Conservation (phyloP, 92 coral and sea anemone species). For the Micromussa lordhowensis region DNA sequence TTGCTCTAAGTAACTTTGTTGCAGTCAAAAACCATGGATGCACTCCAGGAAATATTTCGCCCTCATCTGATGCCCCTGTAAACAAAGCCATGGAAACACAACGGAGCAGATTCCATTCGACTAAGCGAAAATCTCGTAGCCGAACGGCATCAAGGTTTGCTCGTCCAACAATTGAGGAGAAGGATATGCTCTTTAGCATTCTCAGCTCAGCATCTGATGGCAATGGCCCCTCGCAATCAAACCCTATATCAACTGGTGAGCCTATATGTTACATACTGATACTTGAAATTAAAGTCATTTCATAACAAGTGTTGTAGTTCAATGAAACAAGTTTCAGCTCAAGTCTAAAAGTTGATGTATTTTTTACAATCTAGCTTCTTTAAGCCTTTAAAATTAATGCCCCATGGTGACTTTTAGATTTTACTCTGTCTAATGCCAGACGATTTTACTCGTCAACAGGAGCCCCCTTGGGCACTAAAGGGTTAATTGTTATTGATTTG, state of each 20-base stretch:
- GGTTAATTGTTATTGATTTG: no score
- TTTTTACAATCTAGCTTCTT: no score
- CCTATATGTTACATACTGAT: neutral
- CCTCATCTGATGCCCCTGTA: conserved; percentile 26
- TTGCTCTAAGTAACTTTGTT: neutral
- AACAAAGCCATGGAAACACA: conserved; percentile 54
- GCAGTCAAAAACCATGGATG: no score
- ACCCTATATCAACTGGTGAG: neutral
- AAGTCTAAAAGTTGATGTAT: no score
- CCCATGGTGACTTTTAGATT: no score
- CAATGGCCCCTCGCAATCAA: neutral
- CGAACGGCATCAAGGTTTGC: conserved; percentile 15
- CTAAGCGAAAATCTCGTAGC: conserved; percentile 26
- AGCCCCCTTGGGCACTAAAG: no score
- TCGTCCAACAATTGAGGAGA: conserved; percentile 28
- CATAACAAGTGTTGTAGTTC: no score
- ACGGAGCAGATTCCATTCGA: conserved; percentile 42
- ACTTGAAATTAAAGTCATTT: no score
- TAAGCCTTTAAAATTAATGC: no score
- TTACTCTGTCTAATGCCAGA: no score
- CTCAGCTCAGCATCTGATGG: neutral
- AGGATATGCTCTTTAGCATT: conserved; percentile 14
- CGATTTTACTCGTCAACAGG: no score
- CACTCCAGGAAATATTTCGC: conserved; percentile 6
- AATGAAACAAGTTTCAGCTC: no score